Evolutionary conservation across 30 jellyfish, hydroid and myxozoan species (phyloP).

Genomic region (Hydractinia symbiolongicarpus): DNA sequence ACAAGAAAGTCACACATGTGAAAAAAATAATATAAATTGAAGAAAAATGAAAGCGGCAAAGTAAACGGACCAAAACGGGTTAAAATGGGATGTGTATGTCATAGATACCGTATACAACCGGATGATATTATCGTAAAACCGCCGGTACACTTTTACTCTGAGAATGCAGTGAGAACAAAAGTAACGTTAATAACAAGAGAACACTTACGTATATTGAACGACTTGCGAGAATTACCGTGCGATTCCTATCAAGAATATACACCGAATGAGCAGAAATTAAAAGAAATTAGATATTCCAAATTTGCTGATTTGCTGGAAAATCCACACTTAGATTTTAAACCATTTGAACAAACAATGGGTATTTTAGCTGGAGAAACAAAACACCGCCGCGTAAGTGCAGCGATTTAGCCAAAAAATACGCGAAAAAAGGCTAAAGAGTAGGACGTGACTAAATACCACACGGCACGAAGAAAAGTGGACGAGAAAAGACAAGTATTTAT

Average conservation of each 20-base stretch:
- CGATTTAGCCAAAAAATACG: too few species aligned
- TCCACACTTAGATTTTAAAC: not conserved
- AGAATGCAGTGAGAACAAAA: not conserved
- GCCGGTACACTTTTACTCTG: not conserved
- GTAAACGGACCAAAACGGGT: not conserved
- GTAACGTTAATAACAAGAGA: too few species aligned
- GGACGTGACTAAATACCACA: too few species aligned
- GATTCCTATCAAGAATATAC: not conserved
- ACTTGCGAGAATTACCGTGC: not conserved
- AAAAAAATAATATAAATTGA: too few species aligned
- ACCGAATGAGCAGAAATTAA: not conserved
- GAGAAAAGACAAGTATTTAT: too few species aligned
- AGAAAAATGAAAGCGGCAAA: too few species aligned
- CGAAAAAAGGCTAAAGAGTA: too few species aligned
- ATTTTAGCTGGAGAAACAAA: too few species aligned
- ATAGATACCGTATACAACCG: not conserved
- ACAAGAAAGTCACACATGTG: too few species aligned
- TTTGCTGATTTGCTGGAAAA: not conserved
- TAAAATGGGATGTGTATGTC: not conserved
- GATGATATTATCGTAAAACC: not conserved
- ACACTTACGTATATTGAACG: not conserved
- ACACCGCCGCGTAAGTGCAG: too few species aligned
- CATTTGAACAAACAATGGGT: not conserved
- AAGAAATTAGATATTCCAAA: not conserved
- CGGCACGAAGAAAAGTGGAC: too few species aligned